Conservation (phyloP, 1,140 invertebrate species). For the Conus betulinus region DNA sequence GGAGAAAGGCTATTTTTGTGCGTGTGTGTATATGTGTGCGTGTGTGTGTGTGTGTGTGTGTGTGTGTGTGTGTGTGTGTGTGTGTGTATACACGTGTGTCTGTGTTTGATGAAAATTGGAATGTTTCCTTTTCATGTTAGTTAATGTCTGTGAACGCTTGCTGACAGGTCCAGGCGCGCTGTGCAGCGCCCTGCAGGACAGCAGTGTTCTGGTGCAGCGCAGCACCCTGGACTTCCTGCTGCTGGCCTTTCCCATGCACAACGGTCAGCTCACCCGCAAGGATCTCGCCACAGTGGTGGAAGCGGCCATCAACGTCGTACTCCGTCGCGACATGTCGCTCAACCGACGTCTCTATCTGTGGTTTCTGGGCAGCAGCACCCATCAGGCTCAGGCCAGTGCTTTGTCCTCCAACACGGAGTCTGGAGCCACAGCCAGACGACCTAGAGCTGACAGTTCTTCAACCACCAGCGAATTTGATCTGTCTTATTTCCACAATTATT, state of each 20-base stretch:
- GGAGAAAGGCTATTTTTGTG: not conserved
- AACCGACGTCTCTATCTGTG: conserved; percentile 91
- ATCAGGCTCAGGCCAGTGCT: conserved; percentile 40
- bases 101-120: not conserved
- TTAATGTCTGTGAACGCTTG: no score
- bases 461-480: conserved; percentile 65
- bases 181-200: conserved; percentile 87
- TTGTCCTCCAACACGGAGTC: conserved; percentile 27
- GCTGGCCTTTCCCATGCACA: conserved; percentile 91
- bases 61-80: not conserved
- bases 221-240: conserved; percentile 90
- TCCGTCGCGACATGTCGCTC: conserved; percentile 93
- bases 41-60: conserved; percentile 6
- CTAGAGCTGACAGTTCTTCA: conserved; percentile 56
- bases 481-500: conserved; percentile 84
- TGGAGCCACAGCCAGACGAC: conserved; percentile 26
- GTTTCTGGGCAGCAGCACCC: conserved; percentile 84
- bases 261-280: conserved; percentile 83
- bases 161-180: conserved; percentile 81
- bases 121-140: no score
- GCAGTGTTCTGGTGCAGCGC: conserved; percentile 89
- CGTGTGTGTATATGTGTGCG: not conserved
- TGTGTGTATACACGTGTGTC: not conserved
- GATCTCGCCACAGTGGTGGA: conserved; percentile 88
- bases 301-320: conserved; percentile 87